Evolutionary conservation across 2,888 invertebrate genomes (phyloP).

Genomic region (Hanleya hanleyi): DNA sequence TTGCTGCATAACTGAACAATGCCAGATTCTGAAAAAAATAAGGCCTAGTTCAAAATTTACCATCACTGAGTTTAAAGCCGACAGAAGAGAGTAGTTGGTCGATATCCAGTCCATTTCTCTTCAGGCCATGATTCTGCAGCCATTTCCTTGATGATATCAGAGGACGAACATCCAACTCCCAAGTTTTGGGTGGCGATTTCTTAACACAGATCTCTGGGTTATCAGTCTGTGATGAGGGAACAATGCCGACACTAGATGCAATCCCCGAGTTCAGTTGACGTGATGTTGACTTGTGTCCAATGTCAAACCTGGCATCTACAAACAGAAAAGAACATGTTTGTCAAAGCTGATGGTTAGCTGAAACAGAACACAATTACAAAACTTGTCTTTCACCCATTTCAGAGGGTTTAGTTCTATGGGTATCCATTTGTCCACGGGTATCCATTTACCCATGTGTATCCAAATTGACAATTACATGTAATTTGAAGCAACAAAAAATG

Average conservation of each 20-base stretch:
- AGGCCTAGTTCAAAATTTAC: too few species aligned
- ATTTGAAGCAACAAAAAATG: too few species aligned
- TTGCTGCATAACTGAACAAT: too few species aligned
- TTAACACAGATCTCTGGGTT: conserved; percentile 39
- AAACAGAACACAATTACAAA: too few species aligned
- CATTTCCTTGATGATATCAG: conserved; percentile 67
- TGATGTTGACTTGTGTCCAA: conserved; percentile 40
- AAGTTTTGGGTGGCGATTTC: conserved; percentile 54
- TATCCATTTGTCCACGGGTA: too few species aligned
- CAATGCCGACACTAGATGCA: neutral
- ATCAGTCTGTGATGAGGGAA: neutral
- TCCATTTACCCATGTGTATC: too few species aligned
- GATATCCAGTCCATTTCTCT: conserved; percentile 64
- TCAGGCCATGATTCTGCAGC: conserved; percentile 70
- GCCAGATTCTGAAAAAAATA: too few species aligned
- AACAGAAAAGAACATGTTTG: conserved; percentile 13
- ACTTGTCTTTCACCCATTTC: too few species aligned
- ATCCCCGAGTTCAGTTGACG: conserved; percentile 21
- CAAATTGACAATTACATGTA: too few species aligned
- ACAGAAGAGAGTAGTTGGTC: conserved; percentile 64
- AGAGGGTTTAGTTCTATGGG: too few species aligned
- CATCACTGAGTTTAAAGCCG: conserved; percentile 71
- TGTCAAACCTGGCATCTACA: conserved; percentile 60
- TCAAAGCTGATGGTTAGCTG: too few species aligned
- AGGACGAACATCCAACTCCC: conserved; percentile 68